Percentiles rank a stretch among this genome's conserved stretches.
Evolutionary conservation across 2,888 invertebrate species (phyloP).

Genomic region (Orthosia cruda): DNA sequence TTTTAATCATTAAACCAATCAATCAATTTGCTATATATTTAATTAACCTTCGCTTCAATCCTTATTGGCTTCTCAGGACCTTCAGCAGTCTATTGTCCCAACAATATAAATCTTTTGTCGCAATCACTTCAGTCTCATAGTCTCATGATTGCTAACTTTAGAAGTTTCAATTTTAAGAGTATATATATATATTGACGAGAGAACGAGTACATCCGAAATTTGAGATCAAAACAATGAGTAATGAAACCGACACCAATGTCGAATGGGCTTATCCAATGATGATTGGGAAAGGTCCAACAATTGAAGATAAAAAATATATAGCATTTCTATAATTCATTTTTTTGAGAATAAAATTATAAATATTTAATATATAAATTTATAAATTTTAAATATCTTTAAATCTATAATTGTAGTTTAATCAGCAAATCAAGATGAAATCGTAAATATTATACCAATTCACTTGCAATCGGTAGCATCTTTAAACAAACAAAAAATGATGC

Average conservation of each 20-base stretch:
- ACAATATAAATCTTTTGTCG: constrained; percentile 47
- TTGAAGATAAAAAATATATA: background rate
- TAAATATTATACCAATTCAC: background rate
- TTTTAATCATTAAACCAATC: constrained; percentile 54
- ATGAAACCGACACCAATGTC: constrained; percentile 9
- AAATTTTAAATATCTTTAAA: no score
- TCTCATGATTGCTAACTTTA: constrained; percentile 25
- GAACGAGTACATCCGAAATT: constrained; percentile 7
- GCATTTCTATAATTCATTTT: no score
- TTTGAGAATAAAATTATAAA: no score
- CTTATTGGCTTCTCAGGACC: constrained; percentile 61
- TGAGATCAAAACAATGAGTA: constrained; percentile 11
- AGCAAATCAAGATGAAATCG: background rate
- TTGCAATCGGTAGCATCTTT: constrained; percentile 17
- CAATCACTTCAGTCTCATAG: constrained; percentile 39
- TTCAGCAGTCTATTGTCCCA: constrained; percentile 59
- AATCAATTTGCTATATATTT: constrained; percentile 59
- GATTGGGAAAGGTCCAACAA: constrained; percentile 35
- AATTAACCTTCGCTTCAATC: constrained; percentile 65
- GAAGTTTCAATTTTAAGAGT: background rate
- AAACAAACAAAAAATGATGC: constrained; percentile 38
- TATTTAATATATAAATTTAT: no score
- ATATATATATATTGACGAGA: no score
- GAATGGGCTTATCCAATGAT: constrained; percentile 1
- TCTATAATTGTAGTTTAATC: no score